Evolutionary conservation across 2,113 vertebrate genomes (phyloP).

Genomic region (Hippocampus mohnikei): DNA sequence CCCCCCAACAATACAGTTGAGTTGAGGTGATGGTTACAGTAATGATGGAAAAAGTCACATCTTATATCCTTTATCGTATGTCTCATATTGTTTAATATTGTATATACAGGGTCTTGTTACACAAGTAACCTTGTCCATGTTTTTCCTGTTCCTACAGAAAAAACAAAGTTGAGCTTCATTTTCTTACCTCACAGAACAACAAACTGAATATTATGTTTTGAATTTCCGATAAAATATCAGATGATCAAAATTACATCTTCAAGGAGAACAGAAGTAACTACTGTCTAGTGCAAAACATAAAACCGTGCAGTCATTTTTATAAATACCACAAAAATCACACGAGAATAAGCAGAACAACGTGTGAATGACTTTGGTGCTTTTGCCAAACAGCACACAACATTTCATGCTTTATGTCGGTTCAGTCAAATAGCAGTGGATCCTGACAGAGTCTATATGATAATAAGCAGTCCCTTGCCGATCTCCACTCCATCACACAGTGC

Average conservation of each 20-base stretch:
- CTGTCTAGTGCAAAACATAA: background rate
- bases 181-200: background rate
- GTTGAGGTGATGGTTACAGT: no score
- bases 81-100: no score
- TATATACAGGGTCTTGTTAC: background rate
- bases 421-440: background rate
- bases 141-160: background rate
- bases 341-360: background rate
- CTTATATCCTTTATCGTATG: no score
- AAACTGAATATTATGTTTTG: background rate
- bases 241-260: background rate
- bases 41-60: no score
- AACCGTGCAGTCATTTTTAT: background rate
- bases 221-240: background rate
- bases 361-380: constrained; percentile 3
- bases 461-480: constrained; percentile 5
- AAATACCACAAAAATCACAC: background rate
- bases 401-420: constrained; percentile 1
- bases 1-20: no score
- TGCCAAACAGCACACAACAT: background rate
- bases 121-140: no score
- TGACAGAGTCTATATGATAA: constrained; percentile 12
- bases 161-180: background rate
- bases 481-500: constrained; percentile 2
- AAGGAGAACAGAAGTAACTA: background rate